Evolutionary conservation across 2,797 vertebrate genomes (phyloP), one percentile per base, ranked within the genome.

Genomic region (Oreochromis grahami): DNA sequence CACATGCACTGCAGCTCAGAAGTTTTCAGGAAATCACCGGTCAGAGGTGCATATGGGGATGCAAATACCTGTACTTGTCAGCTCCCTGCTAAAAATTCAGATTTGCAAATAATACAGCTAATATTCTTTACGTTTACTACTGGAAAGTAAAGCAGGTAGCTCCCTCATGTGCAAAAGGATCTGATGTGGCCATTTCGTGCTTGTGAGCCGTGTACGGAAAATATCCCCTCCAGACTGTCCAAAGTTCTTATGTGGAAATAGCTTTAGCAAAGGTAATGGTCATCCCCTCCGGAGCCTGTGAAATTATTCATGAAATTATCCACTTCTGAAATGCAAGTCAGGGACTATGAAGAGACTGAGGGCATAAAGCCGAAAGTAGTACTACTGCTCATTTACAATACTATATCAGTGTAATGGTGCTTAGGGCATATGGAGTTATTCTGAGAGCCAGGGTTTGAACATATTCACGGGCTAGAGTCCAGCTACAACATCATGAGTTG

Each of bases 241-340:
- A 65, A 65, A 65, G 60, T 65, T 65, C n/a, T 32, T 50, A 26
- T 32, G 26, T 74, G 70, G n/a, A 4, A 50, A 48, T 8, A 11
- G 43, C 43, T 74, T 48, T 32, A 74, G 68, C 19, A 74, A 50
- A 50, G 2, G 43, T 74, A 74, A 74, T 32, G 63, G 43, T 74
- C 70, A 50, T n/a, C 17, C 43, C 26, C 13, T 32, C 70, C 32
- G 43, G 4, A 74, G 10, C 4, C 4, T 50, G 7, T 50, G 70
- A 74, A 50, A 32, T 50, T 74, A 74, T 50, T 74, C 45, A 50
- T 74, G 45, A 74, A 74, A 74, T 74, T 50, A 74, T 74, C 70
- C 45, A 32, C 70, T 74, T 74, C 45, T 74, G 45, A n/a, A 74
- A 74, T 43, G 36, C 52, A 56, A 56, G 36, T 41, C 76, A 45